Evolutionary conservation across 2,888 invertebrate genomes (phyloP).

Genomic region (Morinoia aosen): DNA sequence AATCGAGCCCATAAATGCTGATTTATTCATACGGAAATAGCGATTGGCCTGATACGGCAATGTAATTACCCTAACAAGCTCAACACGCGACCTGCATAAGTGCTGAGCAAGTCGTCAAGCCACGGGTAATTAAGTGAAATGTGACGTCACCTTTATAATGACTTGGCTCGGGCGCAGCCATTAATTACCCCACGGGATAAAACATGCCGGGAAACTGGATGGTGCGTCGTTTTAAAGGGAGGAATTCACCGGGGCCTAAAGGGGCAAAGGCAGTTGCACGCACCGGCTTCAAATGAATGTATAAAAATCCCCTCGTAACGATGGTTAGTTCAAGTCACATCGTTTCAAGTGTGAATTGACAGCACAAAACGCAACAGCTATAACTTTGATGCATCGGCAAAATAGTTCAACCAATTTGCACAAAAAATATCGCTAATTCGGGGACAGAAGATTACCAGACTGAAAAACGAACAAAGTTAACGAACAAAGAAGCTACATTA

Average conservation of each 20-base stretch:
- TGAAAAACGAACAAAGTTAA: neutral
- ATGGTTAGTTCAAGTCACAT: too few species aligned
- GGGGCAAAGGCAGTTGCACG: neutral
- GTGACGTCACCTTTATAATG: neutral
- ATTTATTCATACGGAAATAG: conserved; percentile 23
- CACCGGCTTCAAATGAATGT: neutral
- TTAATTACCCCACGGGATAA: neutral
- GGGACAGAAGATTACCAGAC: neutral
- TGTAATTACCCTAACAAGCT: neutral
- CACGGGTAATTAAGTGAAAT: neutral
- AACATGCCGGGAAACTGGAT: neutral
- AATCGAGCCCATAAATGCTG: conserved; percentile 9
- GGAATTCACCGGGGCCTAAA: neutral
- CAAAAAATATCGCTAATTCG: too few species aligned
- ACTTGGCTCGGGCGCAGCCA: neutral
- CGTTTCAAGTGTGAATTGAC: too few species aligned
- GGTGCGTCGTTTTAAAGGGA: neutral
- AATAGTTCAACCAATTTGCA: too few species aligned
- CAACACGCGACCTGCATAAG: neutral
- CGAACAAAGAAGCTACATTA: neutral
- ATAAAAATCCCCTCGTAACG: neutral
- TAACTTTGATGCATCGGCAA: too few species aligned
- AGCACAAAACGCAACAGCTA: too few species aligned
- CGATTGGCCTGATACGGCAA: neutral
- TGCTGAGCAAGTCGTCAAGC: neutral